Evolutionary conservation across 1,140 invertebrate genomes (phyloP).

Genomic region (Dufourea novaeangliae): DNA sequence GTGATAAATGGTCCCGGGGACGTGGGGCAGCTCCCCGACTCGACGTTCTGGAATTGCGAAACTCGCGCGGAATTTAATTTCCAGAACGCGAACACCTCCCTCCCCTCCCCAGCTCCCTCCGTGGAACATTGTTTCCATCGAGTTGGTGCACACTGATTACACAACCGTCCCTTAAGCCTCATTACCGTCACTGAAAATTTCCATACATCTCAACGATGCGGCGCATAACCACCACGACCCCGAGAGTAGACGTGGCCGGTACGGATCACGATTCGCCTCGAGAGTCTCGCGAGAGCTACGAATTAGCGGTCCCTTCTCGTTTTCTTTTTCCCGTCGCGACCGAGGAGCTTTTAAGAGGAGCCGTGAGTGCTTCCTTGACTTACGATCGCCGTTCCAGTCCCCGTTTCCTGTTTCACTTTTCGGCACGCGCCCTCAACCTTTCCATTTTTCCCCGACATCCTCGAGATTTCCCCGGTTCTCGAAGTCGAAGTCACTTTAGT

Average conservation of each 20-base stretch:
- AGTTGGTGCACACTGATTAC: conserved; percentile 47
- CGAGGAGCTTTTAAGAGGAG: conserved; percentile 58
- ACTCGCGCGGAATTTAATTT: conserved; percentile 61
- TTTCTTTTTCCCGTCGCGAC: conserved; percentile 46
- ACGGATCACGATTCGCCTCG: conserved; percentile 39
- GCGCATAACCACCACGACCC: conserved; percentile 8
- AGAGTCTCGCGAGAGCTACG: conserved; percentile 46
- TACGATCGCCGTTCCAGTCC: conserved; percentile 61
- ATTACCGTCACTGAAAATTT: conserved; percentile 55
- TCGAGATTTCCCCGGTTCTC: too few relatives aligned
- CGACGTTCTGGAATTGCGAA: conserved; percentile 8
- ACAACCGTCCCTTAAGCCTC: conserved; percentile 46
- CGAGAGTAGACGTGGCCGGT: conserved; percentile 25
- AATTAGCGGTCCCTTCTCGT: conserved; percentile 52
- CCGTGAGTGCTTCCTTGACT: conserved; percentile 66
- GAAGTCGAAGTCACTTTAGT: background rate
- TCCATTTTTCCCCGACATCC: too few relatives aligned
- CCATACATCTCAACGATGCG: conserved; percentile 20
- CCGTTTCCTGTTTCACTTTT: conserved; percentile 66
- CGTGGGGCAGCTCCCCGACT: background rate
- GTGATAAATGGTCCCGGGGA: conserved; percentile 33
- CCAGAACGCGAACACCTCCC: background rate
- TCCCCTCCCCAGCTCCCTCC: too few relatives aligned
- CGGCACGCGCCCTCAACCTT: conserved; percentile 24
- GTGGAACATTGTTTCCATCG: conserved; percentile 28